Conservation (phyloP, 2,888 invertebrate genomes). For the Protodeltote pygarga region DNA sequence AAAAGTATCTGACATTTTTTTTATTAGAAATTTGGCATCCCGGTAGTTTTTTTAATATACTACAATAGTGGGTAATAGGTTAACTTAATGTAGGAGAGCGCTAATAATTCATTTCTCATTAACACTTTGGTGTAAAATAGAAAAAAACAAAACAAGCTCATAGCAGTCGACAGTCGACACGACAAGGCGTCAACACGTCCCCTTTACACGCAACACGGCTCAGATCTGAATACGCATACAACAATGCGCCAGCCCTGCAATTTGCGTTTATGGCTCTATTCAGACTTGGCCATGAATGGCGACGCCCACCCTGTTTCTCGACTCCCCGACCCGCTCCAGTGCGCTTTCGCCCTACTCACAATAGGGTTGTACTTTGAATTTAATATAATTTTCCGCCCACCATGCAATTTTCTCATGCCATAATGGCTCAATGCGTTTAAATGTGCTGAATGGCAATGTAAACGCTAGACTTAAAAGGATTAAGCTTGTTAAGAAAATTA, state of each 20-base stretch:
- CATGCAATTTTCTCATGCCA: conserved; percentile 49
- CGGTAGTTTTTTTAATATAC: too few species aligned
- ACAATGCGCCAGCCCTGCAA: conserved; percentile 60
- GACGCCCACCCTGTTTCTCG: conserved; percentile 45
- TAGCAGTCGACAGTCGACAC: conserved; percentile 20
- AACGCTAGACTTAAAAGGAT: conserved; percentile 6
- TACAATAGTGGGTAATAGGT: too few species aligned
- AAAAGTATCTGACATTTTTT: too few species aligned
- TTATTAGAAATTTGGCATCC: too few species aligned
- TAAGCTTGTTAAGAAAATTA: conserved; percentile 11
- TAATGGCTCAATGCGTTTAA: conserved; percentile 20
- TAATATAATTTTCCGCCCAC: conserved; percentile 60
- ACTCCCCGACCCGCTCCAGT: conserved; percentile 43
- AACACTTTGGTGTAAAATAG: conserved; percentile 32
- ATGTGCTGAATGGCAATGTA: conserved; percentile 22
- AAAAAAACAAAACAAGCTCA: conserved; percentile 31
- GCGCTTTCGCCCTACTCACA: conserved; percentile 42
- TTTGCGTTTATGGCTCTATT: conserved; percentile 68
- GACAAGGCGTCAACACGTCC: conserved; percentile 27
- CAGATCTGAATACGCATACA: conserved; percentile 34
- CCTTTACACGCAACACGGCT: conserved; percentile 30
- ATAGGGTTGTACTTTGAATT: conserved; percentile 56
- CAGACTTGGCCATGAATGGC: conserved; percentile 61
- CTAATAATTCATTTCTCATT: conserved; percentile 33
- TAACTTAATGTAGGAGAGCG: too few species aligned